Evolutionary conservation across 2,797 vertebrate genomes (phyloP).

Genomic region (Manis javanica): DNA sequence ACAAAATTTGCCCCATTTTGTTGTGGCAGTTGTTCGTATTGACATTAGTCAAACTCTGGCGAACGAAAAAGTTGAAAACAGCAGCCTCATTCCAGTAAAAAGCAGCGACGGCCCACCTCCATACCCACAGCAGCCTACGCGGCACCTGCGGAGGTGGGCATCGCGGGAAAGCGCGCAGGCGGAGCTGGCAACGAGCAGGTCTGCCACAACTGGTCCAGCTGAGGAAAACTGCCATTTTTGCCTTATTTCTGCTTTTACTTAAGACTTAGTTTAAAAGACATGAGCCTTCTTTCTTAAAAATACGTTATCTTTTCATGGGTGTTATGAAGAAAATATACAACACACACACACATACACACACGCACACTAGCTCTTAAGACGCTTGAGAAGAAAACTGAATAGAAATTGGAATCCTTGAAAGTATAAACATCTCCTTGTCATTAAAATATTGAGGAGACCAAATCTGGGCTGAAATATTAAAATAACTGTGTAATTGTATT

Average conservation of each 20-base stretch:
- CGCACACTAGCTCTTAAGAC: neutral
- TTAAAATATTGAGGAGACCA: neutral
- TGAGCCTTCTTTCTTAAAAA: neutral
- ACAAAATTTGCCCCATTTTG: neutral
- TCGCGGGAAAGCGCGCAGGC: too few species aligned
- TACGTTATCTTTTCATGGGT: neutral
- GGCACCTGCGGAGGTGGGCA: neutral
- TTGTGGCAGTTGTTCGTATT: neutral
- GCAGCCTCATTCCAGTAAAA: neutral
- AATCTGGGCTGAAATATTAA: neutral
- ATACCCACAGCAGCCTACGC: neutral
- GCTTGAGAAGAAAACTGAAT: slow-evolving; percentile 35
- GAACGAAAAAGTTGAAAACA: neutral
- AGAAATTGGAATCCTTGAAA: neutral
- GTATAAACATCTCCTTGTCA: neutral
- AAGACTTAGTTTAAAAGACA: neutral
- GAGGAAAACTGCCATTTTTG: neutral
- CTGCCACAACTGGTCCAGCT: neutral
- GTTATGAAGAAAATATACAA: neutral
- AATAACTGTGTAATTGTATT: neutral
- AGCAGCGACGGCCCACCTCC: neutral
- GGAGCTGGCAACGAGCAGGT: neutral
- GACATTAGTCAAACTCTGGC: neutral
- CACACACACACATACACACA: neutral
- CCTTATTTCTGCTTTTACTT: slow-evolving; percentile 40